These are phyloP conservation scores for Hirtodrosophila cameraria DNA, from an alignment of 2,888 invertebrate genomes.

Conservation along the genomic window DNA sequence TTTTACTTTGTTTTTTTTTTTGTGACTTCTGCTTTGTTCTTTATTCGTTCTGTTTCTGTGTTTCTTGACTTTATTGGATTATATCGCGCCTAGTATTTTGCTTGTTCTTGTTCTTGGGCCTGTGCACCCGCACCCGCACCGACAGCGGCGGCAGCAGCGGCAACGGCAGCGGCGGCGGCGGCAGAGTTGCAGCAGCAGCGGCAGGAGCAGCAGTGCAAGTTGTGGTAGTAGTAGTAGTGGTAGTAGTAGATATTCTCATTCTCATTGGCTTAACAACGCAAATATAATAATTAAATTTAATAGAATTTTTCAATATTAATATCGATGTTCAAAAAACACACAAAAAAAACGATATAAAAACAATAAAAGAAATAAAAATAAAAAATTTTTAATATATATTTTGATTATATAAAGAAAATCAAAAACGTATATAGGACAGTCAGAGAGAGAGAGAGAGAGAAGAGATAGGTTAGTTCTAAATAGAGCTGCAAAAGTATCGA, in stretches of 20 bases:
- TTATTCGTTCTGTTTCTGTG: slow-evolving; percentile 28
- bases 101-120: slow-evolving; percentile 17
- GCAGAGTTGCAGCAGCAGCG: slow-evolving; percentile 59
- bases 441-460: slow-evolving; percentile 4
- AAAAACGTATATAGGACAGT: slow-evolving; percentile 36
- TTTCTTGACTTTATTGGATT: slow-evolving; percentile 28
- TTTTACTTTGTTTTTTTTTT: slow-evolving; percentile 7
- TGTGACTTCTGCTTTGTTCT: slow-evolving; percentile 35
- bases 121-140: slow-evolving; percentile 16
- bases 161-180: slow-evolving; percentile 23
- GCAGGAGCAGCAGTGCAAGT: slow-evolving; percentile 82
- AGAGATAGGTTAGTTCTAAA: slow-evolving; percentile 2
- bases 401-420: slow-evolving; percentile 28
- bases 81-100: slow-evolving; percentile 41
- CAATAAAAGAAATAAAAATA: slow-evolving; percentile 54
- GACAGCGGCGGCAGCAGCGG: slow-evolving; percentile 15
- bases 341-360: slow-evolving; percentile 54
- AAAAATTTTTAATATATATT: slow-evolving; percentile 47
- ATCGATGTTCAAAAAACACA: slow-evolving; percentile 54
- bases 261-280: slow-evolving; percentile 83
- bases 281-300: slow-evolving; percentile 81
- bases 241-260: slow-evolving; percentile 84
- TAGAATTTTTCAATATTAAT: slow-evolving; percentile 71
- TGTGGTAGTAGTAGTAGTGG: slow-evolving; percentile 74
- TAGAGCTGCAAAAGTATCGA: no score